Evolutionary conservation across 2,797 vertebrate species (phyloP), one percentile per base, ranked within the genome.

Genomic region (Hoplostethus mediterraneus): DNA sequence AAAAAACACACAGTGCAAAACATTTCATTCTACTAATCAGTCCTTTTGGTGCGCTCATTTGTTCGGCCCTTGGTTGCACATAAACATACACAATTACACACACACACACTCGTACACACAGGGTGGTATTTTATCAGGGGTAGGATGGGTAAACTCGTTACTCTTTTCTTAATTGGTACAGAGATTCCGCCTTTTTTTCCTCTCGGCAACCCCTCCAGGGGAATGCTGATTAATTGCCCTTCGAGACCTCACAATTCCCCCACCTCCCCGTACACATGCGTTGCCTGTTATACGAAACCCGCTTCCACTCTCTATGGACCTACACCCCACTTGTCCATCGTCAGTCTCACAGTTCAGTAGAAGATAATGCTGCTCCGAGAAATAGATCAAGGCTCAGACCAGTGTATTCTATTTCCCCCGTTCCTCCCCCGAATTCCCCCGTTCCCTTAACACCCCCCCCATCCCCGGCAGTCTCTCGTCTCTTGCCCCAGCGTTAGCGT

Each of bases 81-180:
- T 45, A 21, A 60, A 81, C 63, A 60, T 38, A 30, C 74, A 56
- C 59, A 64, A 14, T 6, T 25, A 66, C 68, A 63, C 68, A 25
- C 59, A 25, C 59, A 36, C 8, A 60, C 60, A 71, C 52, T 53
- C 28, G 61, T 68, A 63, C 66, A n/a, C n/a, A 71, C 59, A 77
- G 61, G 77, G 79, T 81, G 77, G 79, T 83, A 89, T 92, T 92
- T 90, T 90, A 83, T 63, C 70, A 80, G 73, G 89, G 86, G 84
- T 75, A 84, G 73, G 82, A 84, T 73, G 68, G 86, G 85, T 89
- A 93, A 93, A 92, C 87, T 92, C 77, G 85, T 90, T 87, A 90
- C 86, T 93, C 90, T 92, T 91, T 91, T 92, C 87, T 90, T 92
- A 93, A 94, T 94, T 94, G 92, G 89, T 87, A 74, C 62, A 74